Conservation (phyloP, 30 jellyfish, hydroid and myxozoan genomes). For the Catostylus mosaicus region DNA sequence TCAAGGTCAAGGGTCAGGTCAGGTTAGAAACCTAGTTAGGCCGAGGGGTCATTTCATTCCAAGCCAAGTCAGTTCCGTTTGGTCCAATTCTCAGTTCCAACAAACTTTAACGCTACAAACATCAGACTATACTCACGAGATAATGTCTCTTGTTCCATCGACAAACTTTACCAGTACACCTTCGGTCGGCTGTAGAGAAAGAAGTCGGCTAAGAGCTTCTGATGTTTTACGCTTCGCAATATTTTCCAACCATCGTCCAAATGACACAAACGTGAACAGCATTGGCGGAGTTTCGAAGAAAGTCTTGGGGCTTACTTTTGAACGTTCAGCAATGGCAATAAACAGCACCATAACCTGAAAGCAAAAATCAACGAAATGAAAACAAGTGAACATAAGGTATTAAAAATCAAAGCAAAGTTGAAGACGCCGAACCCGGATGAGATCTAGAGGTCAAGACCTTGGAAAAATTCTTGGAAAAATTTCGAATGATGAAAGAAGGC, state of each 20-base stretch:
- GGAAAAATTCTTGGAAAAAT: too few species aligned
- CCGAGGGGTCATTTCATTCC: too few species aligned
- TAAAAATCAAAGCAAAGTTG: too few species aligned
- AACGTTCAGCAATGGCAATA: conserved; percentile 71
- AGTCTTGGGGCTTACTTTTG: conserved; percentile 84
- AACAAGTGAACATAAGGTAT: background rate
- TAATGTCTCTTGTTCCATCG: conserved; percentile 21
- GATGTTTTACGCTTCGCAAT: conserved; percentile 94
- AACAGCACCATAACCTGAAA: conserved; percentile 75
- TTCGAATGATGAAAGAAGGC: too few species aligned
- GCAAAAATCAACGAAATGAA: background rate
- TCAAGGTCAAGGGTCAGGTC: too few species aligned
- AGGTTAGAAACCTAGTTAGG: too few species aligned
- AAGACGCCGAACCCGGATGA: too few species aligned
- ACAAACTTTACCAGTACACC: conserved; percentile 79
- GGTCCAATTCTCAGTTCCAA: background rate
- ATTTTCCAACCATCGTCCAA: conserved; percentile 95
- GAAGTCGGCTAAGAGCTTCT: conserved; percentile 86
- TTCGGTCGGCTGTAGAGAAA: conserved; percentile 89
- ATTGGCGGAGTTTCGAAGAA: conserved; percentile 98
- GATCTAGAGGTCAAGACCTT: too few species aligned
- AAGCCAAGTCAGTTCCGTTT: background rate
- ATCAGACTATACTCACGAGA: conserved; percentile 24
- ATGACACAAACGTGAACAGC: conserved; percentile 88
- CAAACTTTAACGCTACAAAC: background rate